Base-by-base conservation (phyloP, 35 echinoderm and acorn worm genomes). In the Heliocidaris tuberculata region DNA sequence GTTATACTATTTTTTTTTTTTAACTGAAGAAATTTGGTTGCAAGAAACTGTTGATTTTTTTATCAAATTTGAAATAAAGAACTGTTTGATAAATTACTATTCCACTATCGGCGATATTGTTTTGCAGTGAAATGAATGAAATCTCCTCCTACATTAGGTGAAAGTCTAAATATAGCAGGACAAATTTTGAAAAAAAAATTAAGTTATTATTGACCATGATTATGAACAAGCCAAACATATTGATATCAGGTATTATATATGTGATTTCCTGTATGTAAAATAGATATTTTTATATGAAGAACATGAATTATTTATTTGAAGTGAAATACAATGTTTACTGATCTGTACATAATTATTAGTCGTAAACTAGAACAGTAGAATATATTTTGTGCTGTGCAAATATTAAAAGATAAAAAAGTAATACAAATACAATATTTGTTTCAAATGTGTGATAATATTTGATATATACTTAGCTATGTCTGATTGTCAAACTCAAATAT, bases 371-470 rank as follows among this genome's bases (percentile, higher is more conserved):
- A 78, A 78, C 5, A 78, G 6, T 78, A 78, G 65, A 78, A 78
- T n/a, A 78, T 78, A 78, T 78, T 27, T 78, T 78, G 65, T 78
- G 65, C 65, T 78, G 65, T 78, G 65, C 21, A 78, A 78, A 78
- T n/a, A 78, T 27, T 29, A 78, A 78, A 19, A 70, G 8, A 78
- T 78, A 6, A 7, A 78, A 27, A 78, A 27, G 27, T 78, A 78
- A 19, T 78, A n/a, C 7, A n/a, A 6, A 78, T 42, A n/a, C 6
- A 2, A 10, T 56, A 56, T 56, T 9, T 56, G 52, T 56, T 13
- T 56, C 52, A 56, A 10, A 52, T 56, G 52, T 56, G 52, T 56
- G 52, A 56, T 56, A 56, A 11, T 56, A 15, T 12, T 13, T 12
- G 7, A 2, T 13, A 52, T 42, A 42, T 42, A 42, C 35, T 42